Base-by-base conservation (phyloP, 1,140 invertebrate genomes). In the Cydia amplana region DNA sequence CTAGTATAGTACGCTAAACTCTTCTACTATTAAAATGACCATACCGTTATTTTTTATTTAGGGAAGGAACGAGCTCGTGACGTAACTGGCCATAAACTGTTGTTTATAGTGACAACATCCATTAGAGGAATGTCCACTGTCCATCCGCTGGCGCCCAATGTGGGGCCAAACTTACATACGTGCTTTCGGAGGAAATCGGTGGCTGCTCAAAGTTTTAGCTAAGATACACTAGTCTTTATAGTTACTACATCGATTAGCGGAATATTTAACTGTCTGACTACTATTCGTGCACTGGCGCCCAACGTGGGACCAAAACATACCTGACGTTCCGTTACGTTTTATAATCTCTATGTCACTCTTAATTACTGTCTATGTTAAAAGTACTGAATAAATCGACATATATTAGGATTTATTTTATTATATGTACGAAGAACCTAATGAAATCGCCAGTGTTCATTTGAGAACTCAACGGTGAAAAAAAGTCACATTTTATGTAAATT, bases 61-160 rank as follows among this genome's bases (percentile, higher is more conserved):
- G n/a, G 32, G 28, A 36, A n/a, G 5, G 43, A 73, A 55, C 46
- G 43, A 49, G 20, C 18, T 43, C 32, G 65, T 70, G 28, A 70
- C 32, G 65, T 70, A 70, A 70, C 65, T 18, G 65, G n/a, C 65
- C 65, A 70, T 70, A 70, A 70, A 70, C 80, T 80, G 75, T 78
- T 90, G 85, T 89, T 89, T 89, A 86, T 83, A 85, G 77, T 85
- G 79, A 86, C 82, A 90, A 89, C 88, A 89, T 77, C 81, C 81
- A 82, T 84, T 84, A 83, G 80, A 70, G 32, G 65, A 70, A 70
- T 25, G 73, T 43, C 77, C 75, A 18, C 78, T 75, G 78, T 76
- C 63, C 75, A 25, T 75, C 51, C 75, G 75, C 78, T 78, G 80
- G 79, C 82, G 79, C 83, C 81, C 85, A 79, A 76, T 82, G 84